phyloP scores from a whole-genome alignment of 2,113 vertebrate species.

The Ascaphus truei region DNA sequence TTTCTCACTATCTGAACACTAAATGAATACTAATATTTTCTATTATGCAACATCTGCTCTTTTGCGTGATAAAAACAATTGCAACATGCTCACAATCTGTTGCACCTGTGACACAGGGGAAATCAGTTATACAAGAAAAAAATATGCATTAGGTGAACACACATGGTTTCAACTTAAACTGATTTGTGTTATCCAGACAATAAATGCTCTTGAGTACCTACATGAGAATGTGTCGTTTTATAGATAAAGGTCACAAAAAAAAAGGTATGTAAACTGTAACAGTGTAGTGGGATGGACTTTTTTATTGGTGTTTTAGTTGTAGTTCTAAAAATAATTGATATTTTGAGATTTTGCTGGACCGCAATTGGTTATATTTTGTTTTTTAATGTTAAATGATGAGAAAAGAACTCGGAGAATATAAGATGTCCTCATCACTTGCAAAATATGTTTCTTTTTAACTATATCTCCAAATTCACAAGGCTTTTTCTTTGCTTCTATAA shows the following conservation, averaged over 20 bases:
- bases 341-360: too few species aligned
- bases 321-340: too few species aligned
- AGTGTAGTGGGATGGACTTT: too few species aligned
- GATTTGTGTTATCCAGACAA: not conserved
- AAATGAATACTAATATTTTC: not conserved
- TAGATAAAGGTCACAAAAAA: not conserved
- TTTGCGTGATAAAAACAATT: not conserved
- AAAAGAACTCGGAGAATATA: too few species aligned
- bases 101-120: not conserved
- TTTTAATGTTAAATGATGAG: too few species aligned
- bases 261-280: too few species aligned
- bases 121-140: not conserved
- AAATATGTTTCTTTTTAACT: too few species aligned
- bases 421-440: too few species aligned
- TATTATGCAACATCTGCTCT: not conserved
- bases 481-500: too few species aligned
- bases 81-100: not conserved
- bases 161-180: not conserved
- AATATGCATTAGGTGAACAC: not conserved
- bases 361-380: too few species aligned
- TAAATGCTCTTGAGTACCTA: not conserved
- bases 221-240: not conserved
- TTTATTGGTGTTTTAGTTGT: too few species aligned
- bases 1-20: not conserved
- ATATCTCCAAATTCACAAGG: too few species aligned